phyloP scores from a whole-genome alignment of 2,797 vertebrate species.

The Phoxinus dragarum region DNA sequence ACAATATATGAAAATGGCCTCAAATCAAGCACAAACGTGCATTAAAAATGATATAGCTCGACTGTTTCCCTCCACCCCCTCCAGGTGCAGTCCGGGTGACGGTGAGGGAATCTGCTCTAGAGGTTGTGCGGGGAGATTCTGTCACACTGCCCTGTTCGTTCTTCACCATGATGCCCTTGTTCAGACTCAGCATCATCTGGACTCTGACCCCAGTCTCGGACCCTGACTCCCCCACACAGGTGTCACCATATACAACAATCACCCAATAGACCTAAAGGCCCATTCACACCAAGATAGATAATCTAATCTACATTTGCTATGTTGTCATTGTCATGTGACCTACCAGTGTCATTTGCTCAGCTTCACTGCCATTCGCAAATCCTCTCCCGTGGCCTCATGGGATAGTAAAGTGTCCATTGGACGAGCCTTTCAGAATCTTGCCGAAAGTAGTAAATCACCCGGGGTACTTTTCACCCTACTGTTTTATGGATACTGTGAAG shows the following conservation, averaged over 20 bases:
- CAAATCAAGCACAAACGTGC: not conserved
- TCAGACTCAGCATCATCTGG: constrained; percentile 85
- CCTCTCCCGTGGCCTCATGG: not conserved
- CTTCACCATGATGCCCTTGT: constrained; percentile 76
- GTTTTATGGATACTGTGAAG: too few relatives aligned
- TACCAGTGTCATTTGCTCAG: not conserved
- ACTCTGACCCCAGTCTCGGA: constrained; percentile 76
- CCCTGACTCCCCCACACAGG: constrained; percentile 77
- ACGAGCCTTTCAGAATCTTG: not conserved
- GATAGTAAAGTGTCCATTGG: not conserved
- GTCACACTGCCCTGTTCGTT: constrained; percentile 82
- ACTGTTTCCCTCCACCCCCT: not conserved
- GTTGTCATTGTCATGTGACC: not conserved
- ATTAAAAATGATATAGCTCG: not conserved
- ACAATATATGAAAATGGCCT: not conserved
- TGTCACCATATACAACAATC: not conserved
- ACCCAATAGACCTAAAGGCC: not conserved
- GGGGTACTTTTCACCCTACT: not conserved
- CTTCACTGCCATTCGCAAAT: not conserved
- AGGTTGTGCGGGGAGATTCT: constrained; percentile 77
- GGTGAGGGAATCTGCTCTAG: constrained; percentile 74
- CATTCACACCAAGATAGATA: not conserved
- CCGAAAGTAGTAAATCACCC: not conserved
- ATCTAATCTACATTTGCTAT: not conserved
- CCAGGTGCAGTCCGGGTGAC: constrained; percentile 76